Evolutionary conservation across 2,888 invertebrate species (phyloP).

Genomic region (Leptarthrus brevirostris): DNA sequence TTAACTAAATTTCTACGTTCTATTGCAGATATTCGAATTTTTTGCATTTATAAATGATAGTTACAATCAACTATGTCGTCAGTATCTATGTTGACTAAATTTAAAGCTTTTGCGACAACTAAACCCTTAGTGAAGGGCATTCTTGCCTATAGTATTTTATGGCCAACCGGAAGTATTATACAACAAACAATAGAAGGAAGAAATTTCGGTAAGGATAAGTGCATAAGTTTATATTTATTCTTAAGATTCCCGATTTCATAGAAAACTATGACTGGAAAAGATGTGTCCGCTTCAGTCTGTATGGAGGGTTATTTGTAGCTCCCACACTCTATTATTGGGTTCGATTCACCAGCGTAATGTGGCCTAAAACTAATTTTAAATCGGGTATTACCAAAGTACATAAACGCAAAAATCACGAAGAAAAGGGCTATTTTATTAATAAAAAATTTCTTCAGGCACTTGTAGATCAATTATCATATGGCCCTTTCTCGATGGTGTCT

Average conservation of each 20-base stretch:
- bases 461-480: constrained; percentile 80
- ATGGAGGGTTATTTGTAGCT: constrained; percentile 82
- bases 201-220: constrained; percentile 69
- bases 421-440: neutral
- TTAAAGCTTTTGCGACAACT: constrained; percentile 55
- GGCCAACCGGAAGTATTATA: constrained; percentile 79
- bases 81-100: constrained; percentile 50
- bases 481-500: constrained; percentile 79
- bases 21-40: neutral
- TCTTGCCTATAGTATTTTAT: constrained; percentile 75
- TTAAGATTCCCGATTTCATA: constrained; percentile 54
- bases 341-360: constrained; percentile 76
- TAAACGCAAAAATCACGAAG: neutral
- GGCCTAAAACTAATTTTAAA: constrained; percentile 78
- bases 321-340: constrained; percentile 85
- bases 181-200: constrained; percentile 78
- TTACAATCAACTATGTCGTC: constrained; percentile 17
- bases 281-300: constrained; percentile 78
- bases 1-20: neutral
- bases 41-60: neutral
- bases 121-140: constrained; percentile 70
- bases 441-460: constrained; percentile 67
- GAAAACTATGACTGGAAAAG: constrained; percentile 75
- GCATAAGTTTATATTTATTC: too few relatives aligned
- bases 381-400: constrained; percentile 77